Conservation (phyloP, 2,888 invertebrate genomes). For the Cloeon dipterum region DNA sequence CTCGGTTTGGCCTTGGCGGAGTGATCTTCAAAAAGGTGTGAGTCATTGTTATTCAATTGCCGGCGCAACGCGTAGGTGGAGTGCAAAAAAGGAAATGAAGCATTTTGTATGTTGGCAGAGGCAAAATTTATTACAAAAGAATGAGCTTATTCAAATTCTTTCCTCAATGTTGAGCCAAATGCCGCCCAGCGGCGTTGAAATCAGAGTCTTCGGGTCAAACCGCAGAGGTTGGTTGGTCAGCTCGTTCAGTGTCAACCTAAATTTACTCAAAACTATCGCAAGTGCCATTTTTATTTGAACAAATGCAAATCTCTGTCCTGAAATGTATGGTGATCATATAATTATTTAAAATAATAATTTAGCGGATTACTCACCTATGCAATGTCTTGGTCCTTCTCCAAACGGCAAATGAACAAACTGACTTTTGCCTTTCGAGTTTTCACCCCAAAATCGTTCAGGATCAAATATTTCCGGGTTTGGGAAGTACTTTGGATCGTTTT, state of each 20-base stretch:
- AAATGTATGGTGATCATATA: neutral
- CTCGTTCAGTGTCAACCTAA: constrained; percentile 6
- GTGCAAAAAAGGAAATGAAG: too few relatives aligned
- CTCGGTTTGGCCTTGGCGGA: too few relatives aligned
- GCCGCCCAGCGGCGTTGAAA: constrained; percentile 1
- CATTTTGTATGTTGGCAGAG: too few relatives aligned
- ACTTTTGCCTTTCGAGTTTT: constrained; percentile 6
- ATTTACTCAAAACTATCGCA: constrained; percentile 20
- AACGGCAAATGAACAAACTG: constrained; percentile 27
- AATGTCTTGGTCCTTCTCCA: constrained; percentile 29
- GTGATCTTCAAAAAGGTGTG: too few relatives aligned
- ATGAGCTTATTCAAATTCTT: too few relatives aligned
- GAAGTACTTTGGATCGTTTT: neutral
- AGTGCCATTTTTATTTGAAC: constrained; percentile 28
- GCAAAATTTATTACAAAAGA: too few relatives aligned
- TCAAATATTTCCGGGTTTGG: neutral
- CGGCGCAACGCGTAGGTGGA: too few relatives aligned
- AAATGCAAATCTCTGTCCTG: constrained; percentile 28
- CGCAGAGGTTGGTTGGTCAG: constrained; percentile 8
- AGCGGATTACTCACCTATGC: constrained; percentile 24
- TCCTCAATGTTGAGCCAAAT: neutral
- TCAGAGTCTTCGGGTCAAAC: constrained; percentile 4
- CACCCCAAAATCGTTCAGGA: neutral
- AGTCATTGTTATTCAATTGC: too few relatives aligned
- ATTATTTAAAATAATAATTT: too few relatives aligned